Conservation (phyloP, 2,113 vertebrate species). For the Geococcyx californianus region DNA sequence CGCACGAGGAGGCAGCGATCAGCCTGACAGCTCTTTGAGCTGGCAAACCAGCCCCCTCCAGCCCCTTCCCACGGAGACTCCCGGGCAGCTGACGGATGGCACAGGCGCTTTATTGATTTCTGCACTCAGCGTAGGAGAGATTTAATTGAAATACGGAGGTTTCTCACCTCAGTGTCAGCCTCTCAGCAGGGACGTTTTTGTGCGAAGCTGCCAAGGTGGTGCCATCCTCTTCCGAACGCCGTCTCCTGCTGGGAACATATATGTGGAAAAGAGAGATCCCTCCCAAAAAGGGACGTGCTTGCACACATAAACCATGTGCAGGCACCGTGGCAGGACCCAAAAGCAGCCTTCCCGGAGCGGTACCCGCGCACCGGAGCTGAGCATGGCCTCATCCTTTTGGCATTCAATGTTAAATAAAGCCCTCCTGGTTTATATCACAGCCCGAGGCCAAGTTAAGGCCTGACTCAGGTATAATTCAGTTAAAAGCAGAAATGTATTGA, state of each 20-base stretch:
- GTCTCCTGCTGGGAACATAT: background rate
- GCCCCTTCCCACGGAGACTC: background rate
- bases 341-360: background rate
- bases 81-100: background rate
- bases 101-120: background rate
- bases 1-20: accelerated
- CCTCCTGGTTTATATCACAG: background rate
- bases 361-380: background rate
- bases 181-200: background rate
- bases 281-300: background rate
- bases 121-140: background rate
- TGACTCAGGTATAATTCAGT: background rate
- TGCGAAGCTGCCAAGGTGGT: background rate
- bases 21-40: background rate
- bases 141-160: slow-evolving; percentile 23
- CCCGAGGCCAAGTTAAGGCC: background rate
- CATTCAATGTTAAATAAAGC: background rate
- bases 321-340: background rate
- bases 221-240: background rate
- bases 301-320: accelerated
- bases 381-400: background rate
- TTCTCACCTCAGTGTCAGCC: background rate
- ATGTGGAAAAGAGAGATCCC: background rate
- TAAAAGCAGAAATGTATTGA: background rate
- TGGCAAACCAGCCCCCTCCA: accelerated